Percentiles rank a stretch among this genome's conserved stretches.
phyloP scores from a whole-genome alignment of 2,888 invertebrate genomes.

The Ormyrus labotus region DNA sequence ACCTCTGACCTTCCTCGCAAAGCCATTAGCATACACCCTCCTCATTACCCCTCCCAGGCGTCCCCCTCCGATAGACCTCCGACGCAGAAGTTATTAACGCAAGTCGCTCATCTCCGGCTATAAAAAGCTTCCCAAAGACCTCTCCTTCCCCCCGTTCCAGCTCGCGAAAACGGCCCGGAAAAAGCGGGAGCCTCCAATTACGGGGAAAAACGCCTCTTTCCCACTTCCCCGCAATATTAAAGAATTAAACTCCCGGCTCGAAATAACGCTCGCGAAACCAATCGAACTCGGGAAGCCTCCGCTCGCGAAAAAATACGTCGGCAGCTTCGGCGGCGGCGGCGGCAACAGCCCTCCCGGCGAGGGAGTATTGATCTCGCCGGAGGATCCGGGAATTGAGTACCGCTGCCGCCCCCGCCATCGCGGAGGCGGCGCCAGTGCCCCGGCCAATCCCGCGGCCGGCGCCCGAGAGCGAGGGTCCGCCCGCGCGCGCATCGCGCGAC shows the following conservation, averaged over 20 bases:
- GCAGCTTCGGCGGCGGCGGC: background rate
- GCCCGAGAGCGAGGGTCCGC: slow-evolving; percentile 4
- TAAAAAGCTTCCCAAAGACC: too few species aligned
- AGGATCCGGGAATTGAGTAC: slow-evolving; percentile 58
- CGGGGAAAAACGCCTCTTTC: background rate
- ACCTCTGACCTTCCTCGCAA: too few species aligned
- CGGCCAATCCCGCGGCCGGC: slow-evolving; percentile 56
- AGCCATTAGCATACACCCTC: too few species aligned
- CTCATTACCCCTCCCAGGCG: too few species aligned
- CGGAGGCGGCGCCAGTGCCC: slow-evolving; percentile 59
- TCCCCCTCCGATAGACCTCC: too few species aligned
- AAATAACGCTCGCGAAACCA: too few species aligned
- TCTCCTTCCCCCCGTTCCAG: background rate
- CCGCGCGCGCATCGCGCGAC: background rate
- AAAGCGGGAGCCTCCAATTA: background rate
- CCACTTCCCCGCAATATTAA: background rate
- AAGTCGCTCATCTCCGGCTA: too few species aligned
- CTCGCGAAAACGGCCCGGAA: background rate
- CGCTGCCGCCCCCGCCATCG: slow-evolving; percentile 61
- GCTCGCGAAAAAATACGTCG: background rate
- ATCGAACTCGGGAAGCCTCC: background rate
- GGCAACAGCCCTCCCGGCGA: slow-evolving; percentile 38
- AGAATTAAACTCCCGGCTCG: too few species aligned
- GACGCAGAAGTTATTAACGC: too few species aligned
- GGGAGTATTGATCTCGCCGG: slow-evolving; percentile 61